These are phyloP conservation scores for Drosophila emarginata DNA, from an alignment of 2,888 invertebrate genomes.

Conservation along the genomic window DNA sequence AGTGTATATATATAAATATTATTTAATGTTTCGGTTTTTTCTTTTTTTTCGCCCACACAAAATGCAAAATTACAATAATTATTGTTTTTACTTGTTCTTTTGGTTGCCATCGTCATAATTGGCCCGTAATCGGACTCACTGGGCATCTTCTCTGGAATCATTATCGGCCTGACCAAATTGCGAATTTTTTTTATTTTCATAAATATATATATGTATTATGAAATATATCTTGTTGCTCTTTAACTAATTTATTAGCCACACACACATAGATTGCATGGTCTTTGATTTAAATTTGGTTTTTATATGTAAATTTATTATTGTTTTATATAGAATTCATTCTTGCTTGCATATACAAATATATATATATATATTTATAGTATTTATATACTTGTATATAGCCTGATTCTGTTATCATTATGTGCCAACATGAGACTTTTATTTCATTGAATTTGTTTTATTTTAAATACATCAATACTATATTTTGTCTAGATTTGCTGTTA, in stretches of 20 bases:
- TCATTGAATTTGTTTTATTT: slow-evolving; percentile 21
- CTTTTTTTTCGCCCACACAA: slow-evolving; percentile 62
- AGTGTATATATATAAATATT: slow-evolving; percentile 54
- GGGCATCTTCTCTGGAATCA: slow-evolving; percentile 43
- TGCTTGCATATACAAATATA: slow-evolving; percentile 33
- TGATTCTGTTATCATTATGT: slow-evolving; percentile 57
- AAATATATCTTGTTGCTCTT: slow-evolving; percentile 47
- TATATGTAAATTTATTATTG: slow-evolving; percentile 46
- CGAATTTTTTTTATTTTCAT: slow-evolving; percentile 16
- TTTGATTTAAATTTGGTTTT: slow-evolving; percentile 48
- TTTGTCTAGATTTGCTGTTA: slow-evolving; percentile 50
- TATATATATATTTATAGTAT: slow-evolving; percentile 24
- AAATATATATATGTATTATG: slow-evolving; percentile 32
- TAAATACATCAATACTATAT: slow-evolving; percentile 46
- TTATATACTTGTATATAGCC: slow-evolving; percentile 57
- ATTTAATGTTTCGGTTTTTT: slow-evolving; percentile 60
- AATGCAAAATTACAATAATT: slow-evolving; percentile 78
- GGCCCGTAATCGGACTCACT: not conserved
- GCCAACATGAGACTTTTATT: slow-evolving; percentile 69
- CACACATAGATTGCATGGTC: slow-evolving; percentile 58
- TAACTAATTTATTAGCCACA: slow-evolving; percentile 62
- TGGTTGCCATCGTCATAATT: not conserved
- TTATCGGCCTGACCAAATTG: slow-evolving; percentile 30
- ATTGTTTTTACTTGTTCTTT: slow-evolving; percentile 64
- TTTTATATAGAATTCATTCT: slow-evolving; percentile 33